Percentiles rank a stretch among this genome's conserved stretches.
phyloP scores from a whole-genome alignment of 2,797 vertebrate species.

The Malacoraja senta region DNA sequence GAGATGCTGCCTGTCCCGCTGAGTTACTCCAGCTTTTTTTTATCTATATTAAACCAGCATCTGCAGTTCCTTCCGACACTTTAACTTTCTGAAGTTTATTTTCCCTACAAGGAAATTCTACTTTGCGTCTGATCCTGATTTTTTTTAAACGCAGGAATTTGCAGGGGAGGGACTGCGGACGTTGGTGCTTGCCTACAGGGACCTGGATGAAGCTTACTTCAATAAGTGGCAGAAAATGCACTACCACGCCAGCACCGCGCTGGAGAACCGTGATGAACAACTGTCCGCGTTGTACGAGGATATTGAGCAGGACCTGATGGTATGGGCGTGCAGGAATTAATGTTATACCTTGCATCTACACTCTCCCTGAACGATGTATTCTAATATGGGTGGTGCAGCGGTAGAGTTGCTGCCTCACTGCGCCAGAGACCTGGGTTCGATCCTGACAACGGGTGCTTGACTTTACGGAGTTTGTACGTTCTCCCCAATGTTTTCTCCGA shows the following conservation, averaged over 20 bases:
- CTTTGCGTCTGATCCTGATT: background rate
- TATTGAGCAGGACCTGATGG: conserved; percentile 68
- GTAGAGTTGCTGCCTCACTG: too few species aligned
- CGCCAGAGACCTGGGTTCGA: too few species aligned
- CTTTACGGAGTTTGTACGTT: too few species aligned
- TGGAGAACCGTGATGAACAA: conserved; percentile 62
- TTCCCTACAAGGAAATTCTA: background rate
- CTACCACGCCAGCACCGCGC: conserved; percentile 55
- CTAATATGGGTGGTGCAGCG: too few species aligned
- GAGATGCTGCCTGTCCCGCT: too few species aligned
- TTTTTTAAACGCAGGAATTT: conserved; percentile 62
- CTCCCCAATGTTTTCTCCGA: too few species aligned
- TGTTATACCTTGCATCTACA: background rate
- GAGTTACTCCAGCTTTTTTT: too few species aligned
- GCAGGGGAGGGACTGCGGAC: conserved; percentile 77
- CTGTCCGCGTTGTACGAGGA: conserved; percentile 68
- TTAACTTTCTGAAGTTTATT: background rate
- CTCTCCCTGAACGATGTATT: too few species aligned
- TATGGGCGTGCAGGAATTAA: conserved; percentile 42
- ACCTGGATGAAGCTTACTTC: conserved; percentile 69
- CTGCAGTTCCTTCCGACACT: too few species aligned
- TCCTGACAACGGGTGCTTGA: too few species aligned
- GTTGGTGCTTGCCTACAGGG: conserved; percentile 73
- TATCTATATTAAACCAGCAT: too few species aligned
- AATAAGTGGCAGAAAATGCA: conserved; percentile 69